Base-by-base conservation (phyloP, 2,888 invertebrate species). In the Acrobasis suavella region DNA sequence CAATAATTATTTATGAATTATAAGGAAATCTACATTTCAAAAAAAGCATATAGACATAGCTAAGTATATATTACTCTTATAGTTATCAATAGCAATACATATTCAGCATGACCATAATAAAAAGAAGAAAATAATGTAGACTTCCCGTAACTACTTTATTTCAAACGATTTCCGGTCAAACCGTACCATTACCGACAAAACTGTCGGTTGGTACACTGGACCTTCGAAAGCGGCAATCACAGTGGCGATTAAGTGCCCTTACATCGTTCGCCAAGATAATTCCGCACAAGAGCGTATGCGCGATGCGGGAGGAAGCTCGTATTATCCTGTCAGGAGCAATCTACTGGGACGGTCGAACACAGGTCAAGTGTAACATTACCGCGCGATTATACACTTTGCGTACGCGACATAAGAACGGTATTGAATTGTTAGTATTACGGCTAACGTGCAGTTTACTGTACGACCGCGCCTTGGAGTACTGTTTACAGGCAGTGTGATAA, bases 251-350 rank as follows among this genome's bases (percentile, higher is more conserved):
- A 82, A 74, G 73, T 78, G 83, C 85, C 84, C 87, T 88, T 88
- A 82, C 70, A 69, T 67, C 71, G 75, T 70, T 71, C 78, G 72
- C 76, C 73, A 77, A 78, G 81, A 77, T 84, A 83, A 86, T 85
- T 87, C 81, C 75, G 80, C 80, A 76, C 82, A 82, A 81, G 77
- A 78, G 83, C 84, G 80, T 81, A 80, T 85, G 83, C 67, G 73
- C 77, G 83, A 87, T 87, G 83, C 89, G 91, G 89, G 91, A 91
- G 92, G 92, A 91, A 89, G 87, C 80, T 74, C 82, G 81, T 85
- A 89, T 91, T 91, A 92, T 91, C 87, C 81, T 91, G 92, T 92
- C 91, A 89, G 83, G 82, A 81, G 75, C 91, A 92, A 92, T 91
- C 91, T 91, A 86, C 73, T 72, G 75, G 71, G 72, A 74, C 46